Evolutionary conservation across 2,888 invertebrate genomes (phyloP).

Genomic region (Diadromus collaris): DNA sequence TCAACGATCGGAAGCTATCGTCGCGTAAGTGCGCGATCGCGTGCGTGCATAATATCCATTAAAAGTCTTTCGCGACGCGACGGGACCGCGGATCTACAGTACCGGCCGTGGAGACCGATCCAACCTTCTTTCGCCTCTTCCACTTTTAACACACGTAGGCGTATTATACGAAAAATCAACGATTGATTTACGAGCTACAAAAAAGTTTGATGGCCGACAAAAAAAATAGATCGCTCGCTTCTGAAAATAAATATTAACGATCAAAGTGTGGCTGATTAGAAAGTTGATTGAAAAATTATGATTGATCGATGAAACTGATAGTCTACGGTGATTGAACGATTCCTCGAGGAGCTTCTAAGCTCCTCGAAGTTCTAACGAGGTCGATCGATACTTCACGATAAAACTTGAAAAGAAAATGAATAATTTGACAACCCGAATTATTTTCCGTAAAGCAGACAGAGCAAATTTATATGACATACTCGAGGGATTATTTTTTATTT

Average conservation of each 20-base stretch:
- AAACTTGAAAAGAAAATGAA: background rate
- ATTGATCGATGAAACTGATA: background rate
- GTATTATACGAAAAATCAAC: constrained; percentile 44
- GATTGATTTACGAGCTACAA: constrained; percentile 30
- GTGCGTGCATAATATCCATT: constrained; percentile 76
- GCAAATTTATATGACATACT: no score
- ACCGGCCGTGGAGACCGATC: constrained; percentile 41
- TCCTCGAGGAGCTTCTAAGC: background rate
- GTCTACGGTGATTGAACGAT: background rate
- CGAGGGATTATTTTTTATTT: no score
- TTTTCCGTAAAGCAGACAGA: no score
- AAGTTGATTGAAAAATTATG: constrained; percentile 22
- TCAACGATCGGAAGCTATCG: constrained; percentile 63
- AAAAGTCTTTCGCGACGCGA: constrained; percentile 64
- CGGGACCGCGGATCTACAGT: constrained; percentile 17
- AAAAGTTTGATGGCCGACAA: constrained; percentile 18
- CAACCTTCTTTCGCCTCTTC: constrained; percentile 43
- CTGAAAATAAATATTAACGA: constrained; percentile 4
- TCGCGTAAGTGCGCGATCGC: constrained; percentile 69
- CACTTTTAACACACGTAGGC: constrained; percentile 43
- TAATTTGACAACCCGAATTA: background rate
- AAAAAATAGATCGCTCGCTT: constrained; percentile 12
- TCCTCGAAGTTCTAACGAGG: no score
- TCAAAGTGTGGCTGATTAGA: constrained; percentile 19
- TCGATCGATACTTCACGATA: background rate